Conservation (phyloP, 2,113 vertebrate genomes). For the Irena cyanogastra region DNA sequence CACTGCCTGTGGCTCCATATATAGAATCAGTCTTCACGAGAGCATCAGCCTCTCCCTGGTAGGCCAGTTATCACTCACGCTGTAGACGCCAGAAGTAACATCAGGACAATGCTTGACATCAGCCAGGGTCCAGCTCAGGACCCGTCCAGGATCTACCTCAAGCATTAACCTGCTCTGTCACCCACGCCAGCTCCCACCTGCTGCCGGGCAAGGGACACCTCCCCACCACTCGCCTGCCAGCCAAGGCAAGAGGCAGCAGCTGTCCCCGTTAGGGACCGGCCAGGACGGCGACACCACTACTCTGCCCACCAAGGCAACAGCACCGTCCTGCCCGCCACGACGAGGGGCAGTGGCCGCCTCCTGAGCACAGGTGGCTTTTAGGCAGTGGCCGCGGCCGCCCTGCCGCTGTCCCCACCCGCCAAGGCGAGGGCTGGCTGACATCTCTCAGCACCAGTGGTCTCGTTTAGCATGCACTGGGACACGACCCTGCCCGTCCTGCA, state of each 20-base stretch:
- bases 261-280: background rate
- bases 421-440: background rate
- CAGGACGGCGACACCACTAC: background rate
- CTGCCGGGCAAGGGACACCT: background rate
- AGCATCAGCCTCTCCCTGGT: background rate
- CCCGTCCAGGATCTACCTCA: too few species aligned
- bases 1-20: rapidly evolving
- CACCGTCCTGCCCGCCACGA: background rate
- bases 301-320: background rate
- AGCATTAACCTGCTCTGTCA: rapidly evolving
- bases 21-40: background rate
- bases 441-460: background rate
- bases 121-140: background rate
- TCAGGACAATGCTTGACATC: background rate
- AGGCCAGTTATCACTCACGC: background rate
- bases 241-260: background rate
- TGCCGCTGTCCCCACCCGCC: background rate
- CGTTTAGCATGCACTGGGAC: background rate
- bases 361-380: background rate
- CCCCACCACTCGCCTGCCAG: background rate
- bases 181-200: rapidly evolving
- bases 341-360: background rate
- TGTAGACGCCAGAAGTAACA: rapidly evolving
- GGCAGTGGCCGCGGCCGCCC: background rate
- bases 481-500: background rate